These are phyloP conservation scores for Nephrotoma flavescens DNA, from an alignment of 2,888 invertebrate genomes.

Conservation along the genomic window DNA sequence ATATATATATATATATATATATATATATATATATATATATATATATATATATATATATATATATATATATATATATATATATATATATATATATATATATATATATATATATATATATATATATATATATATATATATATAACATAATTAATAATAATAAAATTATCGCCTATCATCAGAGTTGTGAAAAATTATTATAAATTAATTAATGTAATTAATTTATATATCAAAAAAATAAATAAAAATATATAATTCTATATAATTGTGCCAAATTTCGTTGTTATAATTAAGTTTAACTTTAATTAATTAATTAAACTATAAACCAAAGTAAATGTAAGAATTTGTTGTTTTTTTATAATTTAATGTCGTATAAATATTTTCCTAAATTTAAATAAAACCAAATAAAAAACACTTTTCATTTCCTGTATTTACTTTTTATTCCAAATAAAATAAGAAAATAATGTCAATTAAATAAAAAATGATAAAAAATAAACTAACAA, in stretches of 20 bases:
- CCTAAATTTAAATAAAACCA: not conserved
- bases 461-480: not conserved
- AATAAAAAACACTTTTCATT: not conserved
- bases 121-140: conserved; percentile 9
- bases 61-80: conserved; percentile 12
- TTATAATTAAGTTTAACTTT: not conserved
- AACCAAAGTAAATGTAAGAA: not conserved
- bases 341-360: not conserved
- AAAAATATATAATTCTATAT: not conserved
- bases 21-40: no score
- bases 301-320: not conserved
- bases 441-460: not conserved
- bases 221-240: not conserved
- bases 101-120: conserved; percentile 15
- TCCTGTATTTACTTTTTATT: not conserved
- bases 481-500: not conserved
- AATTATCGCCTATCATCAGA: conserved; percentile 5
- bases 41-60: conserved; percentile 6
- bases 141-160: conserved; percentile 4
- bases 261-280: conserved; percentile 5
- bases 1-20: conserved; percentile 7
- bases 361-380: not conserved
- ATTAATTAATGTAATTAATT: not conserved
- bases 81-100: conserved; percentile 19
- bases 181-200: conserved; percentile 4